Evolutionary conservation across 2,113 vertebrate species (phyloP), one percentile per base, ranked within the genome.

Genomic region (Scomber scombrus): DNA sequence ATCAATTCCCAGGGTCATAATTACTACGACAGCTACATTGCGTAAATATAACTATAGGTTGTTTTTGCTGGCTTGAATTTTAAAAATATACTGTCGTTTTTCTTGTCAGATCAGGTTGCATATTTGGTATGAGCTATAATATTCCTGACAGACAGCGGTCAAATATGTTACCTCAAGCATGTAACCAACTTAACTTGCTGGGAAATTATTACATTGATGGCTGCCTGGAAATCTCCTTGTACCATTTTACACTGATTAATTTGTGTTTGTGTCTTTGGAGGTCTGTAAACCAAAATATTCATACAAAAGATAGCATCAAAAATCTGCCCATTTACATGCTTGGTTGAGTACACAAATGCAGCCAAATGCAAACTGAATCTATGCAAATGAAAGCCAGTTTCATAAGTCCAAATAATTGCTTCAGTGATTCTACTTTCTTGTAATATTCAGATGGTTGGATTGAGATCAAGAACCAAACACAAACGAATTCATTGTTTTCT

Each of bases 151-250:
- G 18, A 43, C 72, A 69, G 14, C 47, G 60, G 46, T 61, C 57
- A 73, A 78, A 50, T 63, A n/a, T 72, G 72, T 47, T 50, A 21
- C 71, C 50, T 84, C 75, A 64, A 65, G 62, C 78, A 23, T 74
- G 29, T 78, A 74, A 83, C 76, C 76, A 81, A 68, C 71, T 56
- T 50, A 57, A 64, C 23, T 54, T 69, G 14, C 7, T 40, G 11
- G 82, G 47, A 40, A 89, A 86, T 85, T 9, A 83, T 86, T 81
- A 60, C 52, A 72, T 64, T 47, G 52, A 45, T 49, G 50, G 63
- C 31, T 52, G 78, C 45, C 51, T 66, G 19, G 23, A 68, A 23
- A 23, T 18, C 18, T 68, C 31, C 16, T 19, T 80, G n/a, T 43
- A 14, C 54, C 26, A 14, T 51, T 64, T 64, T 18, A 45, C 50